Conservation (phyloP, 2,113 vertebrate species). For the Hippocampus zosterae region DNA sequence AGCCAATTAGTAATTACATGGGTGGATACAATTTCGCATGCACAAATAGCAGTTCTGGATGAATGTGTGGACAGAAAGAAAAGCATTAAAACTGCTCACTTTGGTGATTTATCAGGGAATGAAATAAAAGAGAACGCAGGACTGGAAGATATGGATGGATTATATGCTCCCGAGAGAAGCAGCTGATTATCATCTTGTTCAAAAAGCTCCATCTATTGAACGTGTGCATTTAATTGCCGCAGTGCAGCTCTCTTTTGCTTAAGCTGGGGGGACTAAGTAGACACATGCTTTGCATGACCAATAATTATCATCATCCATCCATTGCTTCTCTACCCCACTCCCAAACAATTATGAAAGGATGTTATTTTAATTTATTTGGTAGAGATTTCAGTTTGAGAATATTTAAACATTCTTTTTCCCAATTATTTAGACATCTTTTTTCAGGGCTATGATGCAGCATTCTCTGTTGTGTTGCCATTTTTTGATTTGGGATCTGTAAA, state of each 20-base stretch:
- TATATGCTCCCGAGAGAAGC: slow-evolving; percentile 22
- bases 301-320: not conserved
- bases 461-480: not conserved
- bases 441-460: not conserved
- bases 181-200: slow-evolving; percentile 22
- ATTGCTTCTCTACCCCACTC: not conserved
- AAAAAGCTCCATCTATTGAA: slow-evolving; percentile 38
- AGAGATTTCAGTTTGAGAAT: not conserved
- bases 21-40: not conserved
- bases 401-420: not conserved
- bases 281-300: not conserved
- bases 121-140: slow-evolving; percentile 4
- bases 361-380: no score
- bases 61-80: not conserved
- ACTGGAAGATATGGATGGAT: slow-evolving; percentile 7
- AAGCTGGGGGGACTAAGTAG: not conserved
- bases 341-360: not conserved
- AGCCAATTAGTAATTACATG: not conserved
- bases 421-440: no score
- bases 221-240: slow-evolving; percentile 3
- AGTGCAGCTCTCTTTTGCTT: not conserved
- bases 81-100: slow-evolving; percentile 1
- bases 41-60: slow-evolving; percentile 9
- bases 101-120: slow-evolving; percentile 9
- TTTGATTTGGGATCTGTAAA: not conserved